Conservation (phyloP, 2,113 vertebrate genomes). For the Larimichthys crocea region DNA sequence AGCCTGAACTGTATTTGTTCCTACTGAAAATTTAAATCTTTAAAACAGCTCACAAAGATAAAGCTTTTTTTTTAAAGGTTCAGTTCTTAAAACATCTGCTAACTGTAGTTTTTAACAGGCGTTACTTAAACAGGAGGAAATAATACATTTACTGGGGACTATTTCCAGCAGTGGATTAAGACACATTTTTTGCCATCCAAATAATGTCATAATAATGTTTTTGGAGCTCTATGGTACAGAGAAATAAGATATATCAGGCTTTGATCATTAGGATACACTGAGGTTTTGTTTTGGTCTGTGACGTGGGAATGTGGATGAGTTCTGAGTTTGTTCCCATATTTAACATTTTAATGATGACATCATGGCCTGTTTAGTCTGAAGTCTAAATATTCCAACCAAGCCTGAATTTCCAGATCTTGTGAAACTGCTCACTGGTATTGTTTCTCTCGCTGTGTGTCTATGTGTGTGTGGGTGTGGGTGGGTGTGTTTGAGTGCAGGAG, state of each 20-base stretch:
- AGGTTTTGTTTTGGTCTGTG: no score
- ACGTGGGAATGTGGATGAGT: neutral
- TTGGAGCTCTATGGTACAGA: neutral
- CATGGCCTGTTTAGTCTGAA: neutral
- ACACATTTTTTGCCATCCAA: neutral
- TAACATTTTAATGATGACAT: neutral
- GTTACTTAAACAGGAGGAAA: no score
- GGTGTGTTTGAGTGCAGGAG: slow-evolving; percentile 15
- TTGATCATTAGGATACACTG: no score
- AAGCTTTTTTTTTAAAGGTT: no score
- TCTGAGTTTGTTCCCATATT: neutral
- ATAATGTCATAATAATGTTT: neutral
- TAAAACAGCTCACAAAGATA: no score
- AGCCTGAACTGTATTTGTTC: no score
- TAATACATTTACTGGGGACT: neutral
- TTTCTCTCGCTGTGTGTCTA: neutral
- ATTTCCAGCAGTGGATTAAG: neutral
- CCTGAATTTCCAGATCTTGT: slow-evolving; percentile 54
- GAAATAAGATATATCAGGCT: no score
- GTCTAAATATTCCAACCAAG: slow-evolving; percentile 13
- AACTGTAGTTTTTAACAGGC: no score
- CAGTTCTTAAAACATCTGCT: no score
- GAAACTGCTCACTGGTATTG: slow-evolving; percentile 9
- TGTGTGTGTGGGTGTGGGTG: neutral
- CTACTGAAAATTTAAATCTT: no score